Percentiles rank a stretch among this genome's conserved stretches.
phyloP scores from a whole-genome alignment of 2,797 vertebrate genomes.

The Yasuhikotakia modesta region DNA sequence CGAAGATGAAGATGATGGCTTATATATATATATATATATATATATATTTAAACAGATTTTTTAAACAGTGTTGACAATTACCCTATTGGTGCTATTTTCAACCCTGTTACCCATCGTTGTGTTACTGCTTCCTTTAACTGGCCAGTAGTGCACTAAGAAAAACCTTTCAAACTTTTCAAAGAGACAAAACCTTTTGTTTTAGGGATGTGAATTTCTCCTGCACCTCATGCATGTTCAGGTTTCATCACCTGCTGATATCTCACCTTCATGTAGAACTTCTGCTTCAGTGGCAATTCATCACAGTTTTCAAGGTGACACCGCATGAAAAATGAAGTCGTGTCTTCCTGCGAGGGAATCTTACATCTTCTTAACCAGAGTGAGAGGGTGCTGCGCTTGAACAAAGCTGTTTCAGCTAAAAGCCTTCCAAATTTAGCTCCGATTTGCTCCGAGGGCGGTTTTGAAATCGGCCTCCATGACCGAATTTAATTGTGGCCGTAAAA shows the following conservation, averaged over 20 bases:
- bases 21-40: no score
- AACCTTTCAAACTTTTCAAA: no score
- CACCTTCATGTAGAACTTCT: background rate
- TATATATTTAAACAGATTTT: no score
- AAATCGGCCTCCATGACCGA: constrained; percentile 37
- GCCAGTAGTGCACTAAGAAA: no score
- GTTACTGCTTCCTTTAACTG: no score
- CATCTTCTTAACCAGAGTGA: constrained; percentile 30
- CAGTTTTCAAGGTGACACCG: constrained; percentile 10
- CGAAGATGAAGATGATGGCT: background rate
- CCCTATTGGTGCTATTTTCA: no score
- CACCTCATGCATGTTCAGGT: background rate
- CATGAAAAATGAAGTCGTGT: constrained; percentile 20
- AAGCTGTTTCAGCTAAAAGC: constrained; percentile 30
- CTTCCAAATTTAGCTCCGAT: constrained; percentile 31
- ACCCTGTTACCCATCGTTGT: no score
- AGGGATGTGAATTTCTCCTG: background rate
- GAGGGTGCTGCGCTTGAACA: constrained; percentile 12
- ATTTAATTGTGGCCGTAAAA: constrained; percentile 47
- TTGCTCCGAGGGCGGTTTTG: constrained; percentile 32
- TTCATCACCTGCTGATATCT: background rate
- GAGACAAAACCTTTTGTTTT: background rate
- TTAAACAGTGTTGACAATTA: no score
- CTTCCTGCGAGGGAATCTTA: constrained; percentile 25
- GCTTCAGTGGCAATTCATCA: constrained; percentile 6